Evolutionary conservation across 2,888 invertebrate species (phyloP), one percentile per base, ranked within the genome.

Genomic region (Brachyptera risi): DNA sequence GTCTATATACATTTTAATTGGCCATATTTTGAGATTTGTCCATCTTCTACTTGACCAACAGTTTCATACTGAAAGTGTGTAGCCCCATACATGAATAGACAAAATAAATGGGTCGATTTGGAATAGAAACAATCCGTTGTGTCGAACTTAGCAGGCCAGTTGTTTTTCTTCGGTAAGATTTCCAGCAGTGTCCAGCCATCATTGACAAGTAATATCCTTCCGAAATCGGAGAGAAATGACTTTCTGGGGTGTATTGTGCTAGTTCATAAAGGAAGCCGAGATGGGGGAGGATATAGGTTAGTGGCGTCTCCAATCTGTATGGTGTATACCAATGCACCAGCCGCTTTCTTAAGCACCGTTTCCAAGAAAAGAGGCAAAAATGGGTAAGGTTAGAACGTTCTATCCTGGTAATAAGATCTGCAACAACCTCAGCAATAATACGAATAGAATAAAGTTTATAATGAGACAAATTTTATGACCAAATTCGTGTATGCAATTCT

Each of bases 311-410:
- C 35, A 15, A 38, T 42, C 42, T 42, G 19, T 19, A 13, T 15
- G 19, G 42, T 21, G n/a, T 7, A 31, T 23, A 23, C 49, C 49
- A 26, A 27, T 47, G n/a, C n/a, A n/a, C n/a, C n/a, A n/a, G n/a
- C n/a, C n/a, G n/a, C n/a, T n/a, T n/a, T n/a, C n/a, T n/a, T n/a
- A n/a, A n/a, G n/a, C n/a, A n/a, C n/a, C n/a, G n/a, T 56, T 61
- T 61, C 60, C 35, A 26, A 47, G 60, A 61, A 61, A 61, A 57
- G 38, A 42, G 60, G 56, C 56, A 56, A 44, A 50, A 60, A 40
- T 26, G 44, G 54, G 31, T 15, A 23, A 19, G 4, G 44, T 44
- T 7, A 17, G n/a, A n/a, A 9, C 19, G 19, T 9, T 11, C 44
- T 44, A 21, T 17, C 5, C 15, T 44, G 11, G 44, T 44, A 11